phyloP scores from a whole-genome alignment of 2,888 invertebrate genomes.

The Apamea monoglypha region DNA sequence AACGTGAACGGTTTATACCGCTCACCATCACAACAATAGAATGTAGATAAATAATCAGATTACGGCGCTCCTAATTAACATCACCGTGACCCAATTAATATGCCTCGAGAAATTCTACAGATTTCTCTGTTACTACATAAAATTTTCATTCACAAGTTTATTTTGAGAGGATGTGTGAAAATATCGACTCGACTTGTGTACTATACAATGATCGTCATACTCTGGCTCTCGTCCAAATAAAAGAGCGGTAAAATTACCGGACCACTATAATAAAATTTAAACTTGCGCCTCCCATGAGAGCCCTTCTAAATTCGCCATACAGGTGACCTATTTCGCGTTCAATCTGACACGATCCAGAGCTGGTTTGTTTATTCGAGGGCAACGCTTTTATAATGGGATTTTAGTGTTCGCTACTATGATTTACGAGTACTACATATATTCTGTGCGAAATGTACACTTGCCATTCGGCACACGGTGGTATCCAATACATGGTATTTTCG shows the following conservation, averaged over 20 bases:
- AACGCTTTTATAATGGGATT: slow-evolving; percentile 59
- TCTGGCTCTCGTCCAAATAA: slow-evolving; percentile 75
- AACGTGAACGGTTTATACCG: slow-evolving; percentile 39
- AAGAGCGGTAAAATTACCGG: slow-evolving; percentile 62
- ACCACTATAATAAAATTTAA: slow-evolving; percentile 73
- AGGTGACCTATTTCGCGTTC: slow-evolving; percentile 76
- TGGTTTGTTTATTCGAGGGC: slow-evolving; percentile 53
- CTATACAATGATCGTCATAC: slow-evolving; percentile 62
- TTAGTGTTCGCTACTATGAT: slow-evolving; percentile 65
- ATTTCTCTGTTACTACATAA: slow-evolving; percentile 34
- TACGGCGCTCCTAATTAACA: slow-evolving; percentile 38
- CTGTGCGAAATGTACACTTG: slow-evolving; percentile 39
- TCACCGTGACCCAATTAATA: slow-evolving; percentile 61
- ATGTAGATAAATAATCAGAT: slow-evolving; percentile 50
- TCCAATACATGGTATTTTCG: slow-evolving; percentile 77
- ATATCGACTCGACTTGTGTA: slow-evolving; percentile 36
- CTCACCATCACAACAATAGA: slow-evolving; percentile 38
- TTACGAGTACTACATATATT: slow-evolving; percentile 43
- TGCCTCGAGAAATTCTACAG: slow-evolving; percentile 17
- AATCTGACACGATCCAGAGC: slow-evolving; percentile 68
- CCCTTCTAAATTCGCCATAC: slow-evolving; percentile 78
- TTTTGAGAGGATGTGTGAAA: slow-evolving; percentile 57
- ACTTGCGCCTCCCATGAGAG: slow-evolving; percentile 73
- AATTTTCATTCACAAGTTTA: slow-evolving; percentile 65
- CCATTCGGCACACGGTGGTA: slow-evolving; percentile 71